Evolutionary conservation across 2,888 invertebrate genomes (phyloP), one percentile per base, ranked within the genome.

Genomic region (Pollenia labialis): DNA sequence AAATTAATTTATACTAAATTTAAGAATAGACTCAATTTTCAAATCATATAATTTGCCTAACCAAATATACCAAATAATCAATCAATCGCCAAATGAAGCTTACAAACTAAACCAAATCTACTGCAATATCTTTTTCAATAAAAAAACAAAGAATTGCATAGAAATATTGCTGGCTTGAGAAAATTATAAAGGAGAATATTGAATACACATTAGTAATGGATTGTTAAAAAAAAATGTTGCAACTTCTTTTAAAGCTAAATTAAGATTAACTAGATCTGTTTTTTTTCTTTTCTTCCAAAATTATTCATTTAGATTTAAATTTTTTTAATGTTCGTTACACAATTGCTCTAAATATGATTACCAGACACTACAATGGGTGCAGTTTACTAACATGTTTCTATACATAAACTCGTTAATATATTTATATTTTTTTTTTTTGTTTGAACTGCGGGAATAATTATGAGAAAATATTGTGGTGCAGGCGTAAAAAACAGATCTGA

Each of bases 281-380:
- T 16, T 18, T 52, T 62, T 50, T 74, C 48, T 64, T 40, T 18
- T 23, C 46, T 56, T 8, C 12, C 1, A 7, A 42, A 62, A 62
- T 8, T 42, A 66, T 56, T 46, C 66, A 9, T 56, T 14, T 66
- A 14, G 32, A 32, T 32, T 32, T 32, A 46, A 11, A 48, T 66
- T 23, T 14, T 9, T 48, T 14, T 32, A 32, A 32, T 68, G 44
- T 56, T 40, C 54, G 54, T 84, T 84, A 40, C 58, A 52, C 77
- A 77, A 84, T 56, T 80, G 80, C 83, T 83, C 86, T 46, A 83
- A 83, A 80, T 86, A 83, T 83, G 60, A 58, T 80, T 83, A 64
- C 72, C 60, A 16, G 44, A 48, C n/a, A 71, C 23, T 62, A 83
- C 75, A 83, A 80, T 86, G 80, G 86, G 86, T 86, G 86, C 86